Evolutionary conservation across 2,888 invertebrate genomes (phyloP).

Genomic region (Cyclophora punctaria): DNA sequence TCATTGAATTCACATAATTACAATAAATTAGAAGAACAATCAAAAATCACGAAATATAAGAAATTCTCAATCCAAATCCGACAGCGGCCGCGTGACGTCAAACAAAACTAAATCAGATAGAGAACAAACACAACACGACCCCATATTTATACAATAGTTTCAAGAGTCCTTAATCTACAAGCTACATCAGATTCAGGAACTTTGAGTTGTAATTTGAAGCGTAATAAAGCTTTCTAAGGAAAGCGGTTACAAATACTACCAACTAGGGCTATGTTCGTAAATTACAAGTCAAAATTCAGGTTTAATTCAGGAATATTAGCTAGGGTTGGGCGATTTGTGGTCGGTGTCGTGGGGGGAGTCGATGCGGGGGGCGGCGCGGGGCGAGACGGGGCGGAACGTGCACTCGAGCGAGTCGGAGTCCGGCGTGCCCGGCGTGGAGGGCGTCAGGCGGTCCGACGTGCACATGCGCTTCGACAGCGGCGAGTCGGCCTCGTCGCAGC

Average conservation of each 20-base stretch:
- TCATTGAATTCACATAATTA: too few species aligned
- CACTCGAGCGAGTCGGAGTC: conserved; percentile 66
- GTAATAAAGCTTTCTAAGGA: conserved; percentile 14
- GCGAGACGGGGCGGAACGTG: conserved; percentile 69
- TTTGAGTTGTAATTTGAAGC: conserved; percentile 29
- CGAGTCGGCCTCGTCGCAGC: conserved; percentile 76
- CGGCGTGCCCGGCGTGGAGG: conserved; percentile 59
- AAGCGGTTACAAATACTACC: background rate
- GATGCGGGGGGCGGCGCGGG: conserved; percentile 50
- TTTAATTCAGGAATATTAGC: conserved; percentile 46
- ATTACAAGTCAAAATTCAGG: conserved; percentile 24
- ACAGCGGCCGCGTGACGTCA: too few species aligned
- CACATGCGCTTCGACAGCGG: conserved; percentile 61
- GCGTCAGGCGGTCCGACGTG: conserved; percentile 37
- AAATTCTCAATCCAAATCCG: too few species aligned
- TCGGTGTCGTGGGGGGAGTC: conserved; percentile 41
- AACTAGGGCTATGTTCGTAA: conserved; percentile 15
- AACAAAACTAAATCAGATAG: background rate
- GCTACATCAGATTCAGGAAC: conserved; percentile 17
- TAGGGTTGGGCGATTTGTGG: conserved; percentile 43
- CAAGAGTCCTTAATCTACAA: conserved; percentile 14
- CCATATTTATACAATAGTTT: conserved; percentile 19
- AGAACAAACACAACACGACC: conserved; percentile 21
- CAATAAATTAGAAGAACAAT: too few species aligned
- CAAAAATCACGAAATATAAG: too few species aligned